A percentile compares a stretch with the other conserved stretches of the same genome.
These are phyloP conservation scores for Lagria hirta DNA, from an alignment of 2,888 invertebrate genomes.

Conservation along the genomic window DNA sequence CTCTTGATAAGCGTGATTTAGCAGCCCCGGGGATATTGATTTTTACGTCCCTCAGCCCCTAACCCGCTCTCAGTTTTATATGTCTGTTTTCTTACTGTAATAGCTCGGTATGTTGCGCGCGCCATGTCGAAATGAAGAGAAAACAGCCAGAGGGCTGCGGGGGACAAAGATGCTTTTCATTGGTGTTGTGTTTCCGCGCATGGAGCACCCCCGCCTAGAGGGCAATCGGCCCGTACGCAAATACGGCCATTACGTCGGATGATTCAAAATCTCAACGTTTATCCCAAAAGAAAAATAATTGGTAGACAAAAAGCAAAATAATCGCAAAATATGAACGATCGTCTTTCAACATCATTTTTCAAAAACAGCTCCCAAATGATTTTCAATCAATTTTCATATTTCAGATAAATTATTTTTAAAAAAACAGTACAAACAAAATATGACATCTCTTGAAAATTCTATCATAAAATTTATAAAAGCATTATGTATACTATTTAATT, in stretches of 20 bases:
- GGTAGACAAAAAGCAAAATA: no score
- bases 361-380: slow-evolving; percentile 27
- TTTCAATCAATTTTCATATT: no score
- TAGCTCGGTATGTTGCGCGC: slow-evolving; percentile 57
- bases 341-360: slow-evolving; percentile 45
- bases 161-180: slow-evolving; percentile 51
- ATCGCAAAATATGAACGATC: no score
- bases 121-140: slow-evolving; percentile 55
- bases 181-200: slow-evolving; percentile 53
- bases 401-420: no score
- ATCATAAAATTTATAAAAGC: no score
- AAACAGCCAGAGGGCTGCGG: slow-evolving; percentile 49
- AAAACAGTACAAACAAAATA: no score
- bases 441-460: no score
- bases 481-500: no score
- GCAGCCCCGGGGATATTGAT: slow-evolving; percentile 70
- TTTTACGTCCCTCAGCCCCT: slow-evolving; percentile 56
- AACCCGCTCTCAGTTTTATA: slow-evolving; percentile 57
- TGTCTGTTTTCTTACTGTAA: slow-evolving; percentile 61
- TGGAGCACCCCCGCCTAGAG: slow-evolving; percentile 35
- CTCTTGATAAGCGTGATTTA: slow-evolving; percentile 70
- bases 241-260: slow-evolving; percentile 53
- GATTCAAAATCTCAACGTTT: no score
- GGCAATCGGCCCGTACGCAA: slow-evolving; percentile 50
- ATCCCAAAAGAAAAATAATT: no score